phyloP scores from a whole-genome alignment of 2,888 invertebrate species.

The Patella pellucida region DNA sequence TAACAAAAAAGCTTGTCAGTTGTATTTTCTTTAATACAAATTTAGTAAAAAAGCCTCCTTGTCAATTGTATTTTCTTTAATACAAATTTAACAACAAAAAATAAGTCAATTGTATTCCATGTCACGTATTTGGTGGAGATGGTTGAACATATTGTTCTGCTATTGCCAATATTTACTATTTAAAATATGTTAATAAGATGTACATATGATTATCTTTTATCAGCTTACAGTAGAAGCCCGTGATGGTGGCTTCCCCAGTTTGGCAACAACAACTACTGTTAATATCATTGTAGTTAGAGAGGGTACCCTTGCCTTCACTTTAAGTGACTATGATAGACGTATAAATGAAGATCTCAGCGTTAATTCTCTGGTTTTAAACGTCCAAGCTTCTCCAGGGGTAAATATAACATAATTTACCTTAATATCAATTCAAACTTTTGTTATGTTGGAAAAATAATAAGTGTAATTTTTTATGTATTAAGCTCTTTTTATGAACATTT shows the following conservation, averaged over 20 bases:
- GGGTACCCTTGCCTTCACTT: conserved; percentile 41
- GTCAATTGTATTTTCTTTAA: too few relatives aligned
- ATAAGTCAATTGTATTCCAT: too few relatives aligned
- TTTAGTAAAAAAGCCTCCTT: too few relatives aligned
- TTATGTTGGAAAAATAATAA: too few relatives aligned
- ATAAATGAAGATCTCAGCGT: conserved; percentile 53
- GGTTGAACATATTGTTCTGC: neutral
- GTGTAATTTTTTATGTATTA: too few relatives aligned
- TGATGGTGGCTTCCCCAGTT: conserved; percentile 57
- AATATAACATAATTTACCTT: conserved; percentile 14
- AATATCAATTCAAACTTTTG: too few relatives aligned
- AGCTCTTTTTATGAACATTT: too few relatives aligned
- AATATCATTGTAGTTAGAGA: conserved; percentile 55
- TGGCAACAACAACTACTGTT: conserved; percentile 42
- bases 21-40: too few relatives aligned
- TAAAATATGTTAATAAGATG: neutral
- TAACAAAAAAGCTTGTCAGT: too few relatives aligned
- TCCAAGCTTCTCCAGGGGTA: conserved; percentile 50
- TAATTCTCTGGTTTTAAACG: conserved; percentile 44
- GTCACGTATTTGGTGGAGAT: neutral
- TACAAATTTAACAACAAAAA: too few relatives aligned
- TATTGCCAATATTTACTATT: neutral
- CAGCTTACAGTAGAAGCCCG: conserved; percentile 53
- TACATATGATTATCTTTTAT: neutral
- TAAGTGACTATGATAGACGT: conserved; percentile 42